Evolutionary conservation across 2,888 invertebrate genomes (phyloP), one percentile per base, ranked within the genome.

Genomic region (Brassicogethes aeneus): DNA sequence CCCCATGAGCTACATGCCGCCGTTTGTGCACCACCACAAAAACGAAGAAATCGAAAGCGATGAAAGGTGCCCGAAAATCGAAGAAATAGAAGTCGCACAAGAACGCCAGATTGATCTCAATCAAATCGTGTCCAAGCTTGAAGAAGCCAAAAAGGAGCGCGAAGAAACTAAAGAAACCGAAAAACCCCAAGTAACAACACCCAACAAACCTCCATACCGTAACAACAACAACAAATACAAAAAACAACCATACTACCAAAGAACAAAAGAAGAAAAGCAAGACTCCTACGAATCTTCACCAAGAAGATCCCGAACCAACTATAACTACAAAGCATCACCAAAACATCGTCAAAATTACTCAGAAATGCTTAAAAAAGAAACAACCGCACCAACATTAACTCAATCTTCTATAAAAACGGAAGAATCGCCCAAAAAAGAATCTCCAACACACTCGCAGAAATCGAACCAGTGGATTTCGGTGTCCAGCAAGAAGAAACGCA

Each of bases 61-160:
- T 32, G 43, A 32, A 5, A 12, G 3, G 14, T 5, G 12, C 10
- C 16, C 16, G 2, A 17, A 15, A 13, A 31, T 17, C 12, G 31
- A 34, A 36, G 30, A 39, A 37, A 29, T 40, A 43, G 37, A 17
- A 1, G 37, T 42, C 36, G 43, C 51, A 13, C 40, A 45, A 47
- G 46, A 40, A 42, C 38, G 5, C 36, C 36, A 15, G 48, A 44
- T 23, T 23, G 23, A 23, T 46, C 66, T 69, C 12, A 63, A 59
- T 2, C 64, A 62, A 30, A 62, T 69, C 15, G 67, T 69, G 2
- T 65, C 61, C n/a, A 69, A 69, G 44, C 48, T 69, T n/a, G 67
- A 68, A 45, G 62, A 64, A 50, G 66, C 66, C 1, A 66, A 62
- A 3, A 62, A 62, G 48, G 62, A 65, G 45, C 63, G 65, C 37